A percentile compares a stretch with the other conserved stretches of the same genome.
phyloP scores from a whole-genome alignment of 2,797 vertebrate genomes.

The Mormyrops boulengeri region DNA sequence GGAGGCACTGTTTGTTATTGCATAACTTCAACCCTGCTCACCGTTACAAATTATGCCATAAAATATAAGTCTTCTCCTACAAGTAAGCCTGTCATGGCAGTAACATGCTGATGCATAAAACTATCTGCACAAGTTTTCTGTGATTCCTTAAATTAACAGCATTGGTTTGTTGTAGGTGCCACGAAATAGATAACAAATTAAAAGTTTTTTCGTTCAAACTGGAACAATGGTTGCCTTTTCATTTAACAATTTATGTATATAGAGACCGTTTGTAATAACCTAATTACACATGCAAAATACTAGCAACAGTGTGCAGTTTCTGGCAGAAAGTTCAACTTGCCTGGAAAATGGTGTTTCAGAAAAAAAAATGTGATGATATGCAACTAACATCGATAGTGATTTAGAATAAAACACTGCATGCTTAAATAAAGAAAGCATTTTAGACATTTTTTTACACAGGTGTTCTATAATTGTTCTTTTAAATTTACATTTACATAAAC shows the following conservation, averaged over 20 bases:
- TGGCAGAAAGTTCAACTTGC: neutral
- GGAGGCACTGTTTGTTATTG: constrained; percentile 77
- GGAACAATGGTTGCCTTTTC: neutral
- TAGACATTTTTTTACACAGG: constrained; percentile 14
- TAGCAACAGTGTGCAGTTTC: neutral
- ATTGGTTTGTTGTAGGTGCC: neutral
- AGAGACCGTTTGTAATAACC: neutral
- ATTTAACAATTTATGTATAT: neutral
- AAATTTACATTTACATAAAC: constrained; percentile 1
- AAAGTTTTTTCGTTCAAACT: neutral
- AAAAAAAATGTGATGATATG: neutral
- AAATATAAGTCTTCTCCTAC: constrained; percentile 64
- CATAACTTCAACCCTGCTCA: constrained; percentile 80
- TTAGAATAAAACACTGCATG: neutral
- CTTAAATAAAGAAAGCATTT: constrained; percentile 2
- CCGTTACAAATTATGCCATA: constrained; percentile 76
- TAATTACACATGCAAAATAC: neutral
- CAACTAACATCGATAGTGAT: neutral
- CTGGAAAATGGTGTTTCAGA: neutral
- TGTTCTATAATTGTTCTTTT: constrained; percentile 5
- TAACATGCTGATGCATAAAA: constrained; percentile 8
- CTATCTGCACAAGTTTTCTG: neutral
- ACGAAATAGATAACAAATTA: neutral
- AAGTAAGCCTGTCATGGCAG: constrained; percentile 28
- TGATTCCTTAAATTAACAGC: neutral